Conservation (phyloP, 1,140 invertebrate genomes). For the Arctopsyche grandis region DNA sequence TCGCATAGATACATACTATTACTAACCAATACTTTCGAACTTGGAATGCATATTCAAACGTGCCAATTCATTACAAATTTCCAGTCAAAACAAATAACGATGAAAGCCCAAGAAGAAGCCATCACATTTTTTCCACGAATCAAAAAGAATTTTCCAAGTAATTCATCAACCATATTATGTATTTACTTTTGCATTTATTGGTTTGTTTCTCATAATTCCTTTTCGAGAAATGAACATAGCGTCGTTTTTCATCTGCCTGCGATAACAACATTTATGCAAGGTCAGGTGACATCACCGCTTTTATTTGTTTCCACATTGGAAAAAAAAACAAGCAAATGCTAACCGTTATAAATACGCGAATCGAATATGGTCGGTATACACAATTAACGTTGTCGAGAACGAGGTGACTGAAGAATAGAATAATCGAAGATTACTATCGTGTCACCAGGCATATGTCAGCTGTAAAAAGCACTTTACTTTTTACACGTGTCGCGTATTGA, state of each 20-base stretch:
- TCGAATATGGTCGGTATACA: not conserved
- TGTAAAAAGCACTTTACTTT: conserved; percentile 3
- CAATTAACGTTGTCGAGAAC: too few relatives aligned
- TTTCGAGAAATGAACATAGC: not conserved
- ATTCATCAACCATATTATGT: too few relatives aligned
- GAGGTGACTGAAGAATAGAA: too few relatives aligned
- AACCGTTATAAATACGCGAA: not conserved
- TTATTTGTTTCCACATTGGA: conserved; percentile 13
- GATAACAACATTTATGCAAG: conserved; percentile 22
- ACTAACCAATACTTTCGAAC: too few relatives aligned
- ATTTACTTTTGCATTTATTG: not conserved
- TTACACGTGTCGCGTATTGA: not conserved
- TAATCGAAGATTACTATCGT: not conserved
- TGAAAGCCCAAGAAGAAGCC: too few relatives aligned
- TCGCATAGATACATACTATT: not conserved
- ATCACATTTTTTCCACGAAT: too few relatives aligned
- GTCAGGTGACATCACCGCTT: conserved; percentile 15
- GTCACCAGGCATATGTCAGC: not conserved
- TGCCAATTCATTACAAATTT: too few relatives aligned
- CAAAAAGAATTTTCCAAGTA: too few relatives aligned
- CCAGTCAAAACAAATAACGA: too few relatives aligned
- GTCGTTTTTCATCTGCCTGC: not conserved
- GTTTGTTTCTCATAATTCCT: not conserved
- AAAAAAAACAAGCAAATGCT: conserved; percentile 1
- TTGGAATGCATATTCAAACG: too few relatives aligned